A percentile compares a stretch with the other conserved stretches of the same genome.
Evolutionary conservation across 2,113 vertebrate species (phyloP).

Genomic region (Xenopus laevis): DNA sequence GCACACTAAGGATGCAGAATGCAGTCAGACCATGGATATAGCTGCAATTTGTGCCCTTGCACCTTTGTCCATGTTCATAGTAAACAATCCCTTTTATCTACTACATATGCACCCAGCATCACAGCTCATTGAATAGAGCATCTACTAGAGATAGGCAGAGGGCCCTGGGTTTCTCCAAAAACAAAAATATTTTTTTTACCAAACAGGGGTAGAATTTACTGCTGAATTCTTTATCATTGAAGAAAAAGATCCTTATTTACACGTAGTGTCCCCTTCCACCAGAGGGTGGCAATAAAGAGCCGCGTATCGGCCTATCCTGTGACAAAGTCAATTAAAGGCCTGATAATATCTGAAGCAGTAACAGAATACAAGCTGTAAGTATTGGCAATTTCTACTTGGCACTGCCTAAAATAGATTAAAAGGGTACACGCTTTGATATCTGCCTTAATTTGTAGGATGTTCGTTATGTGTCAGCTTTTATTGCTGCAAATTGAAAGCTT

Average conservation of each 20-base stretch:
- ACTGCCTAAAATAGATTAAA: background rate
- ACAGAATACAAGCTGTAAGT: background rate
- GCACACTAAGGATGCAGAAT: too few species aligned
- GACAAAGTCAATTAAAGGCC: background rate
- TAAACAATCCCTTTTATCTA: too few species aligned
- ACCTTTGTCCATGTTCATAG: too few species aligned
- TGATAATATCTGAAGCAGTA: constrained; percentile 6
- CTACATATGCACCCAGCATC: too few species aligned
- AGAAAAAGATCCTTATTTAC: background rate
- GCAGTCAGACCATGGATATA: too few species aligned
- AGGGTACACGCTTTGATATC: background rate
- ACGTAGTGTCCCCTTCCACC: background rate
- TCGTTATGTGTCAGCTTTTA: background rate
- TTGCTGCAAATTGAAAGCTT: background rate
- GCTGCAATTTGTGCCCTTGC: too few species aligned
- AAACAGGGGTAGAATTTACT: too few species aligned
- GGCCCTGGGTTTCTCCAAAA: too few species aligned
- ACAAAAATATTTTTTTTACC: too few species aligned
- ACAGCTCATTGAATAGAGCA: too few species aligned
- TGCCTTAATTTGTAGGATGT: constrained; percentile 1
- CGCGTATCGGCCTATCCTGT: background rate
- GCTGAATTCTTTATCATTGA: too few species aligned
- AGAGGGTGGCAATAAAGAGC: constrained; percentile 15
- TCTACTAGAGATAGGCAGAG: too few species aligned
- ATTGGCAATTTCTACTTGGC: background rate